Evolutionary conservation across 2,888 invertebrate species (phyloP).

Genomic region (Nemoura dubitans): DNA sequence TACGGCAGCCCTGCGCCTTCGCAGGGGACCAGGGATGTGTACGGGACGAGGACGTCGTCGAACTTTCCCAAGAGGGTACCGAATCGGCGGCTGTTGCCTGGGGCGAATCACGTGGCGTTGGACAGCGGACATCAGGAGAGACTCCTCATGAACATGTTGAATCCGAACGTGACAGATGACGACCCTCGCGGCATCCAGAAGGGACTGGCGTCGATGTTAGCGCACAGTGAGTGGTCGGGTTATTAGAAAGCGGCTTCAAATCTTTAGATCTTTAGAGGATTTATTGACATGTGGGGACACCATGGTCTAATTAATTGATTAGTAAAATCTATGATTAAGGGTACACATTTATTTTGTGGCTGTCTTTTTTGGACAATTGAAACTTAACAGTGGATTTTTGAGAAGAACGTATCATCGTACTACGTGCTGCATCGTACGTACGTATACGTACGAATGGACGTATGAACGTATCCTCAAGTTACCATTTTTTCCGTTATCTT

Average conservation of each 20-base stretch:
- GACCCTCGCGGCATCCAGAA: conserved; percentile 48
- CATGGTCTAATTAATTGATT: too few relatives aligned
- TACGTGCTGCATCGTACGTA: too few relatives aligned
- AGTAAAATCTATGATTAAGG: too few relatives aligned
- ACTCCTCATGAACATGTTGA: conserved; percentile 44
- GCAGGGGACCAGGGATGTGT: conserved; percentile 3
- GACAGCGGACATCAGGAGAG: conserved; percentile 40
- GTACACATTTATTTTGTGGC: too few relatives aligned
- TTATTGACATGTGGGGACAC: too few relatives aligned
- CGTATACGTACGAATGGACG: too few relatives aligned
- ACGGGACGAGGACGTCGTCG: neutral
- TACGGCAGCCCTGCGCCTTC: neutral
- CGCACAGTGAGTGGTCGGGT: conserved; percentile 47
- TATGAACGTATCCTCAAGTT: too few relatives aligned
- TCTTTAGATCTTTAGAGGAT: too few relatives aligned
- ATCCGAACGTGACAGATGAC: conserved; percentile 41
- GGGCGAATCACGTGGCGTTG: neutral
- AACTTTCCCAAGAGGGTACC: conserved; percentile 16
- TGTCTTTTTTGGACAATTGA: too few relatives aligned
- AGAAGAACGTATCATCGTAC: too few relatives aligned
- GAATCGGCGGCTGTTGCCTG: conserved; percentile 23
- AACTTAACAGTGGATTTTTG: too few relatives aligned
- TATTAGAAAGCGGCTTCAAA: neutral
- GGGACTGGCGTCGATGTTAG: conserved; percentile 47
- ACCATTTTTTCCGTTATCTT: too few relatives aligned